Evolutionary conservation across 2,888 invertebrate species (phyloP).

Genomic region (Pterobdella sp.): DNA sequence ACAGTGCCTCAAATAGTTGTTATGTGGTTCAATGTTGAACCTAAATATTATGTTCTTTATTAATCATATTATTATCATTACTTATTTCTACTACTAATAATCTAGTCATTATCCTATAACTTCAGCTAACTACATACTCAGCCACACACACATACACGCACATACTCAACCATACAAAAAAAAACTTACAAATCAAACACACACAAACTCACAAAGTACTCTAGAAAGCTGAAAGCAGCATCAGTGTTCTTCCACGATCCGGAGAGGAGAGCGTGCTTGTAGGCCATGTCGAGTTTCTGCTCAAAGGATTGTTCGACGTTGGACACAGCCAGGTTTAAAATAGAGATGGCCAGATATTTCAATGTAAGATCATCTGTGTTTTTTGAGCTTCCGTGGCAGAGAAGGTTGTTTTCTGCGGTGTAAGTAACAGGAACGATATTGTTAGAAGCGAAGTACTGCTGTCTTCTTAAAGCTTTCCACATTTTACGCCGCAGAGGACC

Average conservation of each 20-base stretch:
- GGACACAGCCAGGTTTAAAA: conserved; percentile 34
- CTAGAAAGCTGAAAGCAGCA: conserved; percentile 30
- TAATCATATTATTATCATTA: too few relatives aligned
- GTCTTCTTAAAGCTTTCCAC: conserved; percentile 11
- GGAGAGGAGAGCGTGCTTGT: conserved; percentile 34
- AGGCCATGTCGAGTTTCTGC: conserved; percentile 29
- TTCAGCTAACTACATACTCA: too few relatives aligned
- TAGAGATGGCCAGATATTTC: conserved; percentile 35
- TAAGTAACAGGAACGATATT: conserved; percentile 39
- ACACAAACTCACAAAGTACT: conserved; percentile 36
- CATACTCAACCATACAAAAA: too few relatives aligned
- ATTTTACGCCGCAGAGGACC: not conserved
- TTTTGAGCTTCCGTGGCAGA: conserved; percentile 39
- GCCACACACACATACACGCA: too few relatives aligned
- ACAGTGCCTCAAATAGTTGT: too few relatives aligned
- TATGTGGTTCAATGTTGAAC: too few relatives aligned
- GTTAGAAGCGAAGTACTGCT: conserved; percentile 39
- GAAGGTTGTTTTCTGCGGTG: conserved; percentile 41
- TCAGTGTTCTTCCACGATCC: conserved; percentile 38
- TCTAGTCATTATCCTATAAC: too few relatives aligned
- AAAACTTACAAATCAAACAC: not conserved
- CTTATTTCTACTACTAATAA: too few relatives aligned
- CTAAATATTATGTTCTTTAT: too few relatives aligned
- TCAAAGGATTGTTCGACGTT: conserved; percentile 25
- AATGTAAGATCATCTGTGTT: conserved; percentile 36